phyloP scores from a whole-genome alignment of 2,888 invertebrate genomes.

The Diarsia rubi region DNA sequence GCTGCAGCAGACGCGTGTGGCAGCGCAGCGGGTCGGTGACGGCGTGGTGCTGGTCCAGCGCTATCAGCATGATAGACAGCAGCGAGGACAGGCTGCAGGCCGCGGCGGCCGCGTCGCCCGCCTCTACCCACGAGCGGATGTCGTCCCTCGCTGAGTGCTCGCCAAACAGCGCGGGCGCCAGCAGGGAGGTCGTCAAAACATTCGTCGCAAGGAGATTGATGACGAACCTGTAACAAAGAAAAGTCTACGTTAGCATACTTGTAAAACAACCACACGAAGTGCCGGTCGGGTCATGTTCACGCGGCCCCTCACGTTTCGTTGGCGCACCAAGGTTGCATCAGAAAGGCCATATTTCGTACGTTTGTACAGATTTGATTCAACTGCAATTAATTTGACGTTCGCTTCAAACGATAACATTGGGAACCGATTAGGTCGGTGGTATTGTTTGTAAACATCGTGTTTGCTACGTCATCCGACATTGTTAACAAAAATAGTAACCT shows the following conservation, averaged over 20 bases:
- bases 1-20: slow-evolving; percentile 88
- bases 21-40: slow-evolving; percentile 89
- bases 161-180: slow-evolving; percentile 88
- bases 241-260: slow-evolving; percentile 61
- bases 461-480: slow-evolving; percentile 62
- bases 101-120: slow-evolving; percentile 88
- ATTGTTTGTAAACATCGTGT: slow-evolving; percentile 69
- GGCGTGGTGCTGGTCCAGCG: slow-evolving; percentile 90
- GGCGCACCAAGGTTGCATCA: slow-evolving; percentile 57
- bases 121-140: slow-evolving; percentile 91
- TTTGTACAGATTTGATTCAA: slow-evolving; percentile 51
- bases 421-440: slow-evolving; percentile 43
- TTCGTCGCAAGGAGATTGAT: slow-evolving; percentile 90
- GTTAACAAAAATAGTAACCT: slow-evolving; percentile 66
- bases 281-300: slow-evolving; percentile 49
- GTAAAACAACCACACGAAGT: slow-evolving; percentile 39
- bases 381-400: slow-evolving; percentile 59
- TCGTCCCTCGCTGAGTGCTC: slow-evolving; percentile 92
- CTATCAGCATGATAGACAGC: slow-evolving; percentile 84
- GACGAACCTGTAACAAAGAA: slow-evolving; percentile 92
- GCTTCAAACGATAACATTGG: slow-evolving; percentile 55
- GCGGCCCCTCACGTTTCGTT: slow-evolving; percentile 49
- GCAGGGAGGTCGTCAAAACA: slow-evolving; percentile 87
- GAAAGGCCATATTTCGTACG: slow-evolving; percentile 62
- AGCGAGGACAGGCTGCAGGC: slow-evolving; percentile 84